Evolutionary conservation across 2,113 vertebrate genomes (phyloP).

Genomic region (Etheostoma cragini): DNA sequence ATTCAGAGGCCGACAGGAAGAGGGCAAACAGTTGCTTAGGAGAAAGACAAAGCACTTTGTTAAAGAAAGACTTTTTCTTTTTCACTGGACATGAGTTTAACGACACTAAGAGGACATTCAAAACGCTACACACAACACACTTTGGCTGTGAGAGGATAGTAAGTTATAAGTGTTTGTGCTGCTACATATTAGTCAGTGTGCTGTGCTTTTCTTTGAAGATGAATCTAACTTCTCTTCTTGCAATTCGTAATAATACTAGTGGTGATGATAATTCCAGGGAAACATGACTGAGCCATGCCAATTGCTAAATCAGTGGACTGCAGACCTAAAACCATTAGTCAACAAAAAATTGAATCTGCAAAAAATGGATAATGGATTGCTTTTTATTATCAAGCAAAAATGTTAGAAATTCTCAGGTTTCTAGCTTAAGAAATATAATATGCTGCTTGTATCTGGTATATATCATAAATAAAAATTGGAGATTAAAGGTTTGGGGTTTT

Average conservation of each 20-base stretch:
- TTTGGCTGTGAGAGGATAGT: constrained; percentile 6
- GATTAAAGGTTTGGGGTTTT: neutral
- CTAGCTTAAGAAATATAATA: neutral
- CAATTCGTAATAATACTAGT: neutral
- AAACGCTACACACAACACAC: constrained; percentile 11
- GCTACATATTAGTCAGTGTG: neutral
- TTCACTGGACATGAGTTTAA: constrained; percentile 5
- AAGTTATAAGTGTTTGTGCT: neutral
- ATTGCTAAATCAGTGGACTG: neutral
- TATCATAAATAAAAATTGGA: neutral
- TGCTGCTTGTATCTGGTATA: neutral
- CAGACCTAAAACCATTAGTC: neutral
- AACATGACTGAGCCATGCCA: neutral
- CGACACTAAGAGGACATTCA: constrained; percentile 3
- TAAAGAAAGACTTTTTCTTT: constrained; percentile 19
- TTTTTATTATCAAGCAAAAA: neutral
- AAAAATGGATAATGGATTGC: neutral
- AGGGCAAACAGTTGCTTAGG: constrained; percentile 3
- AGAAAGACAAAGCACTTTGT: constrained; percentile 44
- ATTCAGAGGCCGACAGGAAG: constrained; percentile 27
- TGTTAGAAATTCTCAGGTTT: neutral
- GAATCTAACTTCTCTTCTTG: constrained; percentile 5
- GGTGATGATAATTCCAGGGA: constrained; percentile 1
- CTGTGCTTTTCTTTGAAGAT: constrained; percentile 3
- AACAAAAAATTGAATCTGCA: neutral